A percentile compares a stretch with the other conserved stretches of the same genome.
Evolutionary conservation across 2,113 vertebrate genomes (phyloP).

Genomic region (Callipepla squamata): DNA sequence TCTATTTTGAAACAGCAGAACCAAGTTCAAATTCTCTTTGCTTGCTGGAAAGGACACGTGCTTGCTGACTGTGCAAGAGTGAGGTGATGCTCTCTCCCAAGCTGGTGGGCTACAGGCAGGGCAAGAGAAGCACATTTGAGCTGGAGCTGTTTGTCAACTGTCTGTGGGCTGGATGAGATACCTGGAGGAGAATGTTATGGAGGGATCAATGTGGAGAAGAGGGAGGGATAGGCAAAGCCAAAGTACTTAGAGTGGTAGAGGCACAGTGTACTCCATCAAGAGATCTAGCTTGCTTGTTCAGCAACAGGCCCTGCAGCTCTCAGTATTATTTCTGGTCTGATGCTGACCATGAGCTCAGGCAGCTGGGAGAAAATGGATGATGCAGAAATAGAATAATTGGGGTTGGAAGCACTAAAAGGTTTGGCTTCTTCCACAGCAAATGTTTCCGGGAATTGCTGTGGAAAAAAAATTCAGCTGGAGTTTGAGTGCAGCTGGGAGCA

Average conservation of each 20-base stretch:
- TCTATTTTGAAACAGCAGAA: neutral
- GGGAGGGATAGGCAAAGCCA: neutral
- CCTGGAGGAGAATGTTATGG: neutral
- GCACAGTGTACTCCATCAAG: neutral
- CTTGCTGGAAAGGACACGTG: neutral
- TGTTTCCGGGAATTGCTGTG: conserved; percentile 2
- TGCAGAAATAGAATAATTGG: neutral
- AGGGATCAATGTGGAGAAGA: neutral
- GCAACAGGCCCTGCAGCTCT: neutral
- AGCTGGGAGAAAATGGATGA: conserved; percentile 9
- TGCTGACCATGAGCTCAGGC: neutral
- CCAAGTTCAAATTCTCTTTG: neutral
- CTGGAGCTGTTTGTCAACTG: neutral
- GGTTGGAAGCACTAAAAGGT: neutral
- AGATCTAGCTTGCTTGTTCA: neutral
- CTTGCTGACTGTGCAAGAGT: neutral
- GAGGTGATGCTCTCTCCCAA: neutral
- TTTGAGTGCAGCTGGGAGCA: conserved; percentile 14
- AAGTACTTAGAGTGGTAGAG: neutral
- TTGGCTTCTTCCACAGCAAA: neutral
- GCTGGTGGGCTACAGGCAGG: neutral
- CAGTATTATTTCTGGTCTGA: neutral
- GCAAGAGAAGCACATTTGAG: neutral
- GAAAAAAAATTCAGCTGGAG: neutral
- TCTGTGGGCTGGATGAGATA: neutral